Percentiles rank a stretch among this genome's conserved stretches.
phyloP scores from a whole-genome alignment of 2,113 vertebrate genomes.

The Phrynosoma blainvillii region DNA sequence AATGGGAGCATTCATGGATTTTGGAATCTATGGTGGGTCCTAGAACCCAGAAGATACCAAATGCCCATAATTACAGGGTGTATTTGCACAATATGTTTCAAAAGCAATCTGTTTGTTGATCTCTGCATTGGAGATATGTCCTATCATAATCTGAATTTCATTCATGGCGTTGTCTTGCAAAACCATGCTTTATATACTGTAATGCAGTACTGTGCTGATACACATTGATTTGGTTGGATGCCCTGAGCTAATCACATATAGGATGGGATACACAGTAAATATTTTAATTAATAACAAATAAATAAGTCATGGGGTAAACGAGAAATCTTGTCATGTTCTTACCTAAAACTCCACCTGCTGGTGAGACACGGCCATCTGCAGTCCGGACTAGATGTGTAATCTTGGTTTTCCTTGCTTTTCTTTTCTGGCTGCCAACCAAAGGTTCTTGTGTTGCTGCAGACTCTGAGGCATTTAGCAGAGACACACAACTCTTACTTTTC shows the following conservation, averaged over 20 bases:
- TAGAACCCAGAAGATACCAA: too few relatives aligned
- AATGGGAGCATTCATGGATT: too few relatives aligned
- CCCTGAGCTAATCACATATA: background rate
- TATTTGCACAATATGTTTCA: too few relatives aligned
- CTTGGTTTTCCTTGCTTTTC: slow-evolving; percentile 97
- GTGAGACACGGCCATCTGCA: slow-evolving; percentile 91
- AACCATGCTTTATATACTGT: too few relatives aligned
- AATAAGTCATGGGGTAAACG: background rate
- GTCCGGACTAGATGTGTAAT: slow-evolving; percentile 97
- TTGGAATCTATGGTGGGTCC: too few relatives aligned
- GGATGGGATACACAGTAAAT: too few relatives aligned
- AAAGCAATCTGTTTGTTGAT: too few relatives aligned
- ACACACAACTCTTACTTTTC: slow-evolving; percentile 81
- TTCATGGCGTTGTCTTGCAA: too few relatives aligned
- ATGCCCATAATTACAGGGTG: too few relatives aligned
- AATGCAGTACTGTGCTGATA: too few relatives aligned
- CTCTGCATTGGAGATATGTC: too few relatives aligned
- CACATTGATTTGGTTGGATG: background rate
- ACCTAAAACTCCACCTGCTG: slow-evolving; percentile 83
- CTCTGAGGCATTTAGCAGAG: slow-evolving; percentile 82
- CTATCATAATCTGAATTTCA: too few relatives aligned
- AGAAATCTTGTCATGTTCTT: slow-evolving; percentile 56
- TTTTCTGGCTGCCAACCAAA: slow-evolving; percentile 97
- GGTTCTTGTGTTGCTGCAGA: slow-evolving; percentile 83
- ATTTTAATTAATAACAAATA: background rate